Evolutionary conservation across 2,888 invertebrate genomes (phyloP).

Genomic region (Acrocera orbiculus): DNA sequence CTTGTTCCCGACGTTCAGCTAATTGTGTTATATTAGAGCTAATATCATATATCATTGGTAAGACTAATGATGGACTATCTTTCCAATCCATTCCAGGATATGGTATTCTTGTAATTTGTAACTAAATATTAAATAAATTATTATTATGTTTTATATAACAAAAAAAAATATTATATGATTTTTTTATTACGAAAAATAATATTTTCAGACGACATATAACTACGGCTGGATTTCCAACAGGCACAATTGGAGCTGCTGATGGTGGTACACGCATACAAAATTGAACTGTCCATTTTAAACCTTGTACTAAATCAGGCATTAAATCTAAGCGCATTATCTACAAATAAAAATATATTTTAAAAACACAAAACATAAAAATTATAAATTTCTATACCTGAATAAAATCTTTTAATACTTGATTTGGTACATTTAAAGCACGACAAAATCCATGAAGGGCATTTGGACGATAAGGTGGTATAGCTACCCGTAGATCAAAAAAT

Average conservation of each 20-base stretch:
- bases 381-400: conserved; percentile 44
- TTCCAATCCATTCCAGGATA: conserved; percentile 44
- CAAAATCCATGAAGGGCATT: conserved; percentile 76
- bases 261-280: conserved; percentile 88
- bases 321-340: conserved; percentile 37
- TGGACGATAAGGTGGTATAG: conserved; percentile 79
- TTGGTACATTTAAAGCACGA: conserved; percentile 66
- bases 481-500: conserved; percentile 80
- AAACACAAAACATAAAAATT: no score
- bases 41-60: conserved; percentile 83
- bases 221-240: conserved; percentile 78
- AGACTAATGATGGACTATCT: conserved; percentile 55
- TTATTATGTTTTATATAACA: background rate
- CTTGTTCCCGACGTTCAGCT: conserved; percentile 62
- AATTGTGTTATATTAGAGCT: conserved; percentile 70
- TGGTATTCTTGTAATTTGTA: conserved; percentile 56
- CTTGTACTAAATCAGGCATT: conserved; percentile 41
- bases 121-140: conserved; percentile 32
- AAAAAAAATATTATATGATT: background rate
- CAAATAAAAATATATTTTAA: background rate
- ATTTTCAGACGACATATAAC: conserved; percentile 73
- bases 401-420: conserved; percentile 77
- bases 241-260: conserved; percentile 66
- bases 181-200: conserved; percentile 66
- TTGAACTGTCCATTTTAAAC: conserved; percentile 74